phyloP scores from a whole-genome alignment of 2,888 invertebrate genomes.

The Cryptocheilus praepositus region DNA sequence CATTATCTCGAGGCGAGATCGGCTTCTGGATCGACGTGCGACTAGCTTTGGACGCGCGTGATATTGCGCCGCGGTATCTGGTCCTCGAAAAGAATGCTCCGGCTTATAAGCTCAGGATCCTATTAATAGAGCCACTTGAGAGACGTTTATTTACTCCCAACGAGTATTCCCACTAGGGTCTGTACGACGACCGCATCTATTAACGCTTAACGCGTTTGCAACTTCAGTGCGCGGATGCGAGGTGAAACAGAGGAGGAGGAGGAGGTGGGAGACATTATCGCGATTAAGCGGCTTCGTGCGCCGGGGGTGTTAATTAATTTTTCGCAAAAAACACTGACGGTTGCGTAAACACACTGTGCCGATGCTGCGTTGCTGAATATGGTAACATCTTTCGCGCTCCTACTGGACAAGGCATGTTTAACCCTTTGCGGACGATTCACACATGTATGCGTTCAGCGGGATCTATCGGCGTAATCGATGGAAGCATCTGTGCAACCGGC shows the following conservation, averaged over 20 bases:
- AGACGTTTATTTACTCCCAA: constrained; percentile 55
- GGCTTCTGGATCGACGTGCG: constrained; percentile 52
- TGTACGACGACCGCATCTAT: constrained; percentile 46
- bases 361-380: constrained; percentile 6
- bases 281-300: constrained; percentile 44
- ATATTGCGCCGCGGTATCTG: constrained; percentile 48
- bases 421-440: too few relatives aligned
- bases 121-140: constrained; percentile 61
- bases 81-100: constrained; percentile 47
- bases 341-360: background rate
- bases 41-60: constrained; percentile 38
- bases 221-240: background rate
- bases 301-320: constrained; percentile 54
- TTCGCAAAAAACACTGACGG: constrained; percentile 18
- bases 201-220: constrained; percentile 41
- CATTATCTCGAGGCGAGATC: constrained; percentile 53
- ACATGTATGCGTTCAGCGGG: too few relatives aligned
- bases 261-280: constrained; percentile 36
- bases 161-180: constrained; percentile 36
- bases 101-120: constrained; percentile 57
- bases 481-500: too few relatives aligned
- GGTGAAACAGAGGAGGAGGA: background rate
- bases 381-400: constrained; percentile 38
- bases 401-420: background rate
- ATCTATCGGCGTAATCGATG: too few relatives aligned